Base-by-base conservation (phyloP, 2,888 invertebrate species). In the Heliconius sara region DNA sequence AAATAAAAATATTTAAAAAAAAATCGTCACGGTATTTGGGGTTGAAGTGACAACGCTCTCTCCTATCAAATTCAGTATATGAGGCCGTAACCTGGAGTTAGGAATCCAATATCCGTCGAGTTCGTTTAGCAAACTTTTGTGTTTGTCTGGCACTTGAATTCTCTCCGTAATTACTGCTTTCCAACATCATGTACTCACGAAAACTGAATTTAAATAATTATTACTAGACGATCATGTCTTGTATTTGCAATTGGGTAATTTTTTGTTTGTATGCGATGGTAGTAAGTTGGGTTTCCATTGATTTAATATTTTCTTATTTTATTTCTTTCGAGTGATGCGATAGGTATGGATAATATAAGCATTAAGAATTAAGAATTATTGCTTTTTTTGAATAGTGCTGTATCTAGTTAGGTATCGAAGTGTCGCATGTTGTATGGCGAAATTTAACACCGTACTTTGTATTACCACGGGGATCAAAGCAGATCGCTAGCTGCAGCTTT, bases 81-180 rank as follows among this genome's bases (percentile, higher is more conserved):
- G 91, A 87, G 89, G 90, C 89, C 87, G 89, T 87, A 87, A 85
- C 86, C 81, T 85, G 85, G 89, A 93, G 91, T 92, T 93, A 91
- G 91, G 93, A 92, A 92, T 91, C 91, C 91, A 92, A 93, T 93
- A 93, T 93, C 91, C 92, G 89, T 86, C 88, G 88, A 88, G 91
- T 92, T 91, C 87, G 87, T 88, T 88, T 88, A 89, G 90, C 90
- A 88, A 91, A 89, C 89, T 88, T 85, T 82, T 77, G 83, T 89
- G 91, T 92, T 92, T 92, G 90, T 88, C 87, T 90, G 90, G 88
- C 90, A 90, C 91, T 91, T 90, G 87, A 91, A 90, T 90, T 89
- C 88, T 89, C 89, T 90, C 89, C 78, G 78, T 82, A 85, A 83
- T 82, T 78, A 83, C 80, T 75, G 79, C 76, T 75, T 71, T 66